Base-by-base conservation (phyloP, 2,113 vertebrate genomes). In the Cettia cetti region DNA sequence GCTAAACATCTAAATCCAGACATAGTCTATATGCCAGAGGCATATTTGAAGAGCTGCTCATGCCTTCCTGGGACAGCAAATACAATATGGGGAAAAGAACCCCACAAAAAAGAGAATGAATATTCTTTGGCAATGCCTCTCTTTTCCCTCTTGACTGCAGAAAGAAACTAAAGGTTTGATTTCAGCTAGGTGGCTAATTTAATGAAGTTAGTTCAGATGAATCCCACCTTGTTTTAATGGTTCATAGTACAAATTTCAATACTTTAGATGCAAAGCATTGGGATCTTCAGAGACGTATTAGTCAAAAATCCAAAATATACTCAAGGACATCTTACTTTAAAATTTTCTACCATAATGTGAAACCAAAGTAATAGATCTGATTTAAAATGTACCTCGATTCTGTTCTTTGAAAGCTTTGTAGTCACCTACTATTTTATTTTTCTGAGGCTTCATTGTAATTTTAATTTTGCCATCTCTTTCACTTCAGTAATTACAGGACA, bases 21-120 rank as follows among this genome's bases (percentile, higher is more conserved):
- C 9, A 28, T 2, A 71, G 35, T 42, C 21, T 56, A 7, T 35
- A 21, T 54, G 35, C 18, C 31, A 64, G 49, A 53, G n/a, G 23
- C 17, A 30, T 31, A 19, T 56, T 74, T 35, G 65, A 84, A 61
- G 50, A 50, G 12, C 7, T 26, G n/a, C 35, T 95, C 11, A 24
- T 85, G 44, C 13, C 37, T 52, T 82, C 54, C n/a, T 45, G 49
- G 63, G 40, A 71, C 37, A 71, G 24, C 4, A 37, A 22, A 57
- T 23, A n/a, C 0, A 0, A 9, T 31, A 37, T 4, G 37, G n/a
- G 66, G 37, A 39, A 8, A 56, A 7, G 21, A 94, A 47, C 15
- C 57, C 57, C 57, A 27, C 12, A 60, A 27, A 37, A 60, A 37
- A 27, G 11, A 37, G 23, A 27, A 60, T 37, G 24, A 37, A 18